Base-by-base conservation (phyloP, 2,113 vertebrate genomes). In the Scomber japonicus region DNA sequence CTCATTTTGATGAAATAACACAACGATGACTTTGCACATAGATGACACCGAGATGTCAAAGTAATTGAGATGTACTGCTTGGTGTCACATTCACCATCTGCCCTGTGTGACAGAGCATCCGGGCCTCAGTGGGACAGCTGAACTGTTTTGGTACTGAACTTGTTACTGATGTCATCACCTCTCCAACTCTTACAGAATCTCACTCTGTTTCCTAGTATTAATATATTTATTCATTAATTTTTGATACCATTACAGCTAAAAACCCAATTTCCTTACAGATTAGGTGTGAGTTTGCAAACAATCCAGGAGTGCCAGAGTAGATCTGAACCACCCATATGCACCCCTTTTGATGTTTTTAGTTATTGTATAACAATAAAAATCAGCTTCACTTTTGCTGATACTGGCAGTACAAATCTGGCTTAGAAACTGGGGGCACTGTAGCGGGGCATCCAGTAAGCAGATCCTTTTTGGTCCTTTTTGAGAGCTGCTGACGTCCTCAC, bases 61-160 rank as follows among this genome's bases (percentile, higher is more conserved):
- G 80, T 73, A 77, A 72, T 67, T 61, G 87, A 89, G 82, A 91
- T 88, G 74, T 84, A 87, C 75, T 59, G 80, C 75, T 16, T 72
- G 48, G 81, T 86, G 87, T 84, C 84, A 84, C 80, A 81, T 57
- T 21, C 31, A 31, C 91, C 92, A 92, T 92, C 91, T 93, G 92
- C 73, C 86, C 70, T 61, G 61, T 70, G 85, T 80, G 81, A 85
- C 51, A 44, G 71, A 84, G 81, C 81, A 85, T 87, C 86, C 86
- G 80, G 81, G 68, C 68, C 71, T 19, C 79, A 73, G 86, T 72
- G 80, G 73, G 78, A 78, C 15, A 15, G 11, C 56, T n/a, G 35
- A 40, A 40, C 35, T 40, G 35, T 7, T 40, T 40, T 40, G 35
- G 35, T 62, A 63, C 64, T 74, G 71, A 82, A 84, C 71, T 78